These are phyloP conservation scores for Hesperophylax magnus DNA, from an alignment of 1,140 invertebrate species.

Conservation along the genomic window DNA sequence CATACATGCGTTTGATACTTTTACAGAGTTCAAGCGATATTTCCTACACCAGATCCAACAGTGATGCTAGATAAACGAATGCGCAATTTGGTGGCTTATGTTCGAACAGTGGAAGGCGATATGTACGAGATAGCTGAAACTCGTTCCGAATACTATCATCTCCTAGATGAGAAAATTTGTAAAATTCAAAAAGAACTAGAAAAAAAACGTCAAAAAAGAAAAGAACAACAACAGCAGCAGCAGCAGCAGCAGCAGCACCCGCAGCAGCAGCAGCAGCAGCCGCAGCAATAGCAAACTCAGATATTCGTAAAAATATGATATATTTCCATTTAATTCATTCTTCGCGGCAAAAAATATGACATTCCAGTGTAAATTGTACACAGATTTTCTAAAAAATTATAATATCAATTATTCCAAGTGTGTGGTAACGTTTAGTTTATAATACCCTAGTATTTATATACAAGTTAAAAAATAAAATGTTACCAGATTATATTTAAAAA, in stretches of 20 bases:
- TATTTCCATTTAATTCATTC: too few relatives aligned
- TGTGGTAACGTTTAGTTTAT: too few relatives aligned
- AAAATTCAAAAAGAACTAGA: slow-evolving; percentile 99
- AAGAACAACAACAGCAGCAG: slow-evolving; percentile 79
- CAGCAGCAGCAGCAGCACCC: slow-evolving; percentile 68
- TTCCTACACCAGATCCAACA: slow-evolving; percentile 94
- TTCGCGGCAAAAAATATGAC: too few relatives aligned
- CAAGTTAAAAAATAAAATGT: too few relatives aligned
- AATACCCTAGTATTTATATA: too few relatives aligned
- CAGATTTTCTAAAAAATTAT: too few relatives aligned
- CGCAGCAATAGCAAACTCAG: too few relatives aligned
- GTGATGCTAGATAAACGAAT: slow-evolving; percentile 96
- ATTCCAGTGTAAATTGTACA: too few relatives aligned
- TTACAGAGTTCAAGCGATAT: slow-evolving; percentile 96
- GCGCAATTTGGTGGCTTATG: slow-evolving; percentile 98
- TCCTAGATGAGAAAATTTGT: slow-evolving; percentile 99
- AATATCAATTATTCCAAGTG: too few relatives aligned
- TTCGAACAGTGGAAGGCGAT: slow-evolving; percentile 98
- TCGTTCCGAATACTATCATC: slow-evolving; percentile 97
- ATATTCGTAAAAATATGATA: too few relatives aligned
- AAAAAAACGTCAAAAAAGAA: slow-evolving; percentile 89
- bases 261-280: slow-evolving; percentile 54
- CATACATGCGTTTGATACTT: slow-evolving; percentile 27
- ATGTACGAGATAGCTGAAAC: slow-evolving; percentile 99
- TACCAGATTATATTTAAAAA: too few relatives aligned